Evolutionary conservation across 2,113 vertebrate genomes (phyloP), one percentile per base, ranked within the genome.

Genomic region (Rousettus leschenaultii): DNA sequence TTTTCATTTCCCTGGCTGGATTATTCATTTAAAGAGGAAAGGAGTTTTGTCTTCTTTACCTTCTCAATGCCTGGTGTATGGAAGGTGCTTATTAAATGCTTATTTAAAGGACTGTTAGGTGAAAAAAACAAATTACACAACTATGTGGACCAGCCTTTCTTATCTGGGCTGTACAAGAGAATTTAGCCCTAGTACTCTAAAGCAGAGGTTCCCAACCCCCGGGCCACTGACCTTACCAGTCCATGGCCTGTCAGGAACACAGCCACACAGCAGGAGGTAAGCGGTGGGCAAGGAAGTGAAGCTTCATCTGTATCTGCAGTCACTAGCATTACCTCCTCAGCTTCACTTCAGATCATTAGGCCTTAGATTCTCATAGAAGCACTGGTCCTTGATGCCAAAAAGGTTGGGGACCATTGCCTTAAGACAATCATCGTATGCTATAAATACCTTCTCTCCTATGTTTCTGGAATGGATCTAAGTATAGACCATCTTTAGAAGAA

Each of bases 1-100:
- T 61, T 92, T 87, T 75, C 2, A 0, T n/a, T 65, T 86, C 78
- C 61, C 40, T 82, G 26, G 30, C 40, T 63, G 16, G 63, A 57
- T 79, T 65, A 40, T 79, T 96, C 38, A 13, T 88, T 83, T 91
- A 35, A 73, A 82, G 59, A 93, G 66, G 83, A 73, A 94, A 59
- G 26, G 43, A 40, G 12, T 48, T 26, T 4, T 82, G 40, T 73
- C 59, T 65, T 86, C 26, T 33, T 87, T 91, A 88, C 84, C 43
- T 85, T 66, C n/a, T 53, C 59, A 57, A 38, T 43, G 33, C 16
- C 68, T 79, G 12, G 10, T 38, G 1, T 68, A 16, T 35, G 73
- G 59, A 84, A 80, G 24, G 28, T 88, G 55, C 30, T 95, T 74
- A 59, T 71, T 80, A 71, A 45, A 59, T 95, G 53, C 71, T 89